phyloP scores from a whole-genome alignment of 2,797 vertebrate species.

The Cyclopterus lumpus region DNA sequence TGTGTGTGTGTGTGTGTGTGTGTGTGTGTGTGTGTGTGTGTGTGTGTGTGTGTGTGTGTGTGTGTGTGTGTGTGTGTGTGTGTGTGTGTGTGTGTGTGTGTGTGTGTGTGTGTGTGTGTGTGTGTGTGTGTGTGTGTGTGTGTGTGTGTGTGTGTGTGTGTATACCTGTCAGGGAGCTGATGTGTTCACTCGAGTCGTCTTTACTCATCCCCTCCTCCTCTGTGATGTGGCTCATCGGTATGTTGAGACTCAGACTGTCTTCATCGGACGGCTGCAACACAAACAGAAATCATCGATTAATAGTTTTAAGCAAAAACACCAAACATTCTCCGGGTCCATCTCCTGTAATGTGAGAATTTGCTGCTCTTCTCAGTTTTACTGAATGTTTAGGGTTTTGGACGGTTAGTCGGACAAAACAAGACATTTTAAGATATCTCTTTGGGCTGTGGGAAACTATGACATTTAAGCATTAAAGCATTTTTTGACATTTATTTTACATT shows the following conservation, averaged over 20 bases:
- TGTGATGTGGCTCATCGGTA: conserved; percentile 92
- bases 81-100: neutral
- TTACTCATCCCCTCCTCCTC: conserved; percentile 90
- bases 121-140: conserved; percentile 39
- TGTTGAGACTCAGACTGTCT: conserved; percentile 91
- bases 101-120: neutral
- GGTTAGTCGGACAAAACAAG: neutral
- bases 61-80: no score
- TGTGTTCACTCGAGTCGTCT: conserved; percentile 87
- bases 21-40: no score
- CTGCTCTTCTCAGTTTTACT: neutral
- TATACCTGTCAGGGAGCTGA: conserved; percentile 88
- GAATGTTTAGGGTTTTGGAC: neutral
- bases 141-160: conserved; percentile 34
- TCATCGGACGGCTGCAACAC: conserved; percentile 91
- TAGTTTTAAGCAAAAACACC: neutral
- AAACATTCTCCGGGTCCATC: neutral
- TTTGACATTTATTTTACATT: neutral
- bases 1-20: no score
- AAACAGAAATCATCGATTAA: neutral
- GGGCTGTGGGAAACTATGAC: neutral
- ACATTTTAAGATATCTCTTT: neutral
- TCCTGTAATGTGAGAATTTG: neutral
- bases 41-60: no score
- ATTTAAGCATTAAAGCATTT: neutral